Evolutionary conservation across 92 coral and sea anemone species (phyloP).

Genomic region (Virgularia gustaviana): DNA sequence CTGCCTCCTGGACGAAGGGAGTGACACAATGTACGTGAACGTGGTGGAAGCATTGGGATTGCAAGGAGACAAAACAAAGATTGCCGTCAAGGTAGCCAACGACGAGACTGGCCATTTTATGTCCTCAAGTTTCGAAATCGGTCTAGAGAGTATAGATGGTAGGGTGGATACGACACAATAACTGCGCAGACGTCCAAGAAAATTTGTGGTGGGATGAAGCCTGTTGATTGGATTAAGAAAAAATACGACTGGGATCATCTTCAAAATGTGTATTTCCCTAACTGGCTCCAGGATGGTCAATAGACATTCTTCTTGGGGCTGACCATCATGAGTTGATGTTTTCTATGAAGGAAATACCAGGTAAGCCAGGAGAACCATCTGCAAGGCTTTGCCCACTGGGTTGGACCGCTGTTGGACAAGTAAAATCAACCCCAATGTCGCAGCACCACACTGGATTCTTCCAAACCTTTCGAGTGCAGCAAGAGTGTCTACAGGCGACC

Average conservation of each 20-base stretch:
- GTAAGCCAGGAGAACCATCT: conserved; percentile 38
- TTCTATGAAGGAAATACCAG: conserved; percentile 41
- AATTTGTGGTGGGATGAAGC: conserved; percentile 61
- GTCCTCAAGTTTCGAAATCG: conserved; percentile 38
- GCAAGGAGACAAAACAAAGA: conserved; percentile 27
- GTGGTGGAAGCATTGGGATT: conserved; percentile 55
- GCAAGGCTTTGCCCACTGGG: conserved; percentile 53
- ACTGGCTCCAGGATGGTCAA: conserved; percentile 32
- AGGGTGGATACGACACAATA: conserved; percentile 46
- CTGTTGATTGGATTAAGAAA: conserved; percentile 41
- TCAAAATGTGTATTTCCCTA: conserved; percentile 39
- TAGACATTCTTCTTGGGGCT: conserved; percentile 59
- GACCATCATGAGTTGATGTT: no score
- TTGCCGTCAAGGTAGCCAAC: conserved; percentile 50
- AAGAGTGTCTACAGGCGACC: neutral
- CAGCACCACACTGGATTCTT: conserved; percentile 40
- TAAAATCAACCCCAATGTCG: neutral
- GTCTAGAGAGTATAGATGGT: conserved; percentile 55
- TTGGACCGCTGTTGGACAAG: conserved; percentile 60
- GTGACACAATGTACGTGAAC: conserved; percentile 55
- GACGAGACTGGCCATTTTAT: conserved; percentile 31
- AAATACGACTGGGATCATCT: conserved; percentile 30
- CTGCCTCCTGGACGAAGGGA: conserved; percentile 58
- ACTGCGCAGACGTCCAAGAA: conserved; percentile 50
- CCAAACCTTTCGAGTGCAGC: conserved; percentile 51